phyloP scores from a whole-genome alignment of 1,140 invertebrate genomes.

The Semibalanus balanoides region DNA sequence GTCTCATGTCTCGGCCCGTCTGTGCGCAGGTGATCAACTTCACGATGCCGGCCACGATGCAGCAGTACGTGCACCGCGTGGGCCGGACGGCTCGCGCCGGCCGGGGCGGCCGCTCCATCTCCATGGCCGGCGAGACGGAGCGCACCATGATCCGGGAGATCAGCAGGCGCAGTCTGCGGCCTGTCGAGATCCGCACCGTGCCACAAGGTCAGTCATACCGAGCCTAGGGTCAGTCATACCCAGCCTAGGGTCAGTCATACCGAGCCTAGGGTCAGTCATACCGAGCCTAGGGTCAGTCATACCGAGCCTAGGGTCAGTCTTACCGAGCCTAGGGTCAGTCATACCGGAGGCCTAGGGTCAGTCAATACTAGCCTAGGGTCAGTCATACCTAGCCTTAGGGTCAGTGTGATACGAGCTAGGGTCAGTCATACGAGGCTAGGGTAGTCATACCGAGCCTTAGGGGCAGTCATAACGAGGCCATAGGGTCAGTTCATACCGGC shows the following conservation, averaged over 20 bases:
- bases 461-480: too few species aligned
- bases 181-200: conserved; percentile 74
- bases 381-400: conserved; percentile 21
- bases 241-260: conserved; percentile 9
- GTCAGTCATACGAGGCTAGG: too few species aligned
- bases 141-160: conserved; percentile 79
- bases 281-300: conserved; percentile 16
- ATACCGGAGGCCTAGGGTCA: too few species aligned
- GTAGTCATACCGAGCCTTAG: too few species aligned
- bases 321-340: too few species aligned
- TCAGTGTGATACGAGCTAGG: too few species aligned
- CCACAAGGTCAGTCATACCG: conserved; percentile 49
- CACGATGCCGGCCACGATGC: conserved; percentile 78
- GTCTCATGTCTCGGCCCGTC: not conserved
- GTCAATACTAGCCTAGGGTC: too few species aligned
- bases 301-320: too few species aligned
- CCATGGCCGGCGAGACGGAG: conserved; percentile 83
- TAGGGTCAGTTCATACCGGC: too few species aligned
- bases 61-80: conserved; percentile 92
- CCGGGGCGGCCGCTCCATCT: conserved; percentile 73
- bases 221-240: too few species aligned
- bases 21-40: conserved; percentile 69
- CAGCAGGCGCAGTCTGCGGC: conserved; percentile 56
- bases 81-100: conserved; percentile 91
- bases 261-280: conserved; percentile 9